Evolutionary conservation across 2,797 vertebrate genomes (phyloP).

Genomic region (Odontamblyopus rebecca): DNA sequence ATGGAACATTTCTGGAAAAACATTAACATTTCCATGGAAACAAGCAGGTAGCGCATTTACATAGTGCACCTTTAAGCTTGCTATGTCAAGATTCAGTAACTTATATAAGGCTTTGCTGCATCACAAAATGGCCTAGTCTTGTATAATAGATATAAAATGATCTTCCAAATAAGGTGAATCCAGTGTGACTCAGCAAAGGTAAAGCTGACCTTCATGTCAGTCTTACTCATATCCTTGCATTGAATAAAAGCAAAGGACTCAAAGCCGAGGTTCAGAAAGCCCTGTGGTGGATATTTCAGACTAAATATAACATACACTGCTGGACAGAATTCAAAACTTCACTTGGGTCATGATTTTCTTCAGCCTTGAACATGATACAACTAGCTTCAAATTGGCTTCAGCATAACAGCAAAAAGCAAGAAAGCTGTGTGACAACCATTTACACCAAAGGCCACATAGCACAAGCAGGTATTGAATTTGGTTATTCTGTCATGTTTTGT

Average conservation of each 20-base stretch:
- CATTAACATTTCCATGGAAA: too few relatives aligned
- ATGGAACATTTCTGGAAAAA: too few relatives aligned
- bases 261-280: too few relatives aligned
- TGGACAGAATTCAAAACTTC: neutral
- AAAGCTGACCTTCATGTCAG: constrained; percentile 14
- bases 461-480: too few relatives aligned
- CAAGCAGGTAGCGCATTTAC: too few relatives aligned
- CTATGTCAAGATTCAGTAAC: too few relatives aligned
- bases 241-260: neutral
- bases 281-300: neutral
- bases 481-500: too few relatives aligned
- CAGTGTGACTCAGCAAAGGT: constrained; percentile 3
- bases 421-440: neutral
- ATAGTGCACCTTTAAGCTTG: too few relatives aligned
- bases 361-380: neutral
- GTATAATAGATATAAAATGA: too few relatives aligned
- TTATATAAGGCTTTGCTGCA: too few relatives aligned
- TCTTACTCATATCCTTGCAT: constrained; percentile 19
- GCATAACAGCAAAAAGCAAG: neutral
- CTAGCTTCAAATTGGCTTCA: neutral
- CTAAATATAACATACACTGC: neutral
- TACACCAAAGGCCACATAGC: neutral
- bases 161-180: neutral
- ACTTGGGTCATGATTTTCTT: neutral
- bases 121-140: too few relatives aligned